Evolutionary conservation across 2,797 vertebrate genomes (phyloP).

Genomic region (Cryptoprocta ferox): DNA sequence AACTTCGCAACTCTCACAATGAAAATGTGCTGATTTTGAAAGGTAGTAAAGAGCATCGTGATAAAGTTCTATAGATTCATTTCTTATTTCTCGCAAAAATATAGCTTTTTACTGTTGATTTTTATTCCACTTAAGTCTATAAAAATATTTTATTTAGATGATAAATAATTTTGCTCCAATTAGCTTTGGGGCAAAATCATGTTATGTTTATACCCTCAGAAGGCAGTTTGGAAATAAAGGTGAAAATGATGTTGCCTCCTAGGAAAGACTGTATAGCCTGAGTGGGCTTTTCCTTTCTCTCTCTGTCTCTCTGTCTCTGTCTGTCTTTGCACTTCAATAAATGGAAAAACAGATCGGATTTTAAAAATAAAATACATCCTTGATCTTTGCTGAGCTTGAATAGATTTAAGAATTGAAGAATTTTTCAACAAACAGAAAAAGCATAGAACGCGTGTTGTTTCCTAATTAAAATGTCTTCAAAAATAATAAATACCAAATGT

Average conservation of each 20-base stretch:
- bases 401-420: conserved; percentile 67
- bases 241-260: not conserved
- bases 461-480: conserved; percentile 69
- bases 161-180: conserved; percentile 51
- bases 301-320: rapidly evolving
- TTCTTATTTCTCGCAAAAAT: not conserved
- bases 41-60: conserved; percentile 28
- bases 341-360: conserved; percentile 39
- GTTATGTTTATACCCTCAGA: not conserved
- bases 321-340: not conserved
- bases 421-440: conserved; percentile 66
- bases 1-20: not conserved
- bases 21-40: conserved; percentile 51
- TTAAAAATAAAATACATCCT: conserved; percentile 24
- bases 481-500: conserved; percentile 70
- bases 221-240: not conserved
- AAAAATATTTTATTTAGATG: conserved; percentile 55
- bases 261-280: not conserved
- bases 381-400: conserved; percentile 44
- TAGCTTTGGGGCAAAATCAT: not conserved
- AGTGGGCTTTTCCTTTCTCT: not conserved
- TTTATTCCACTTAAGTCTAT: conserved; percentile 18
- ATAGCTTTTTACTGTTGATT: not conserved
- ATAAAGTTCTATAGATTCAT: not conserved
- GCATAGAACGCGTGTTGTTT: conserved; percentile 12